Base-by-base conservation (phyloP, 1,140 invertebrate species). In the Zaprionus kolodkinae region DNA sequence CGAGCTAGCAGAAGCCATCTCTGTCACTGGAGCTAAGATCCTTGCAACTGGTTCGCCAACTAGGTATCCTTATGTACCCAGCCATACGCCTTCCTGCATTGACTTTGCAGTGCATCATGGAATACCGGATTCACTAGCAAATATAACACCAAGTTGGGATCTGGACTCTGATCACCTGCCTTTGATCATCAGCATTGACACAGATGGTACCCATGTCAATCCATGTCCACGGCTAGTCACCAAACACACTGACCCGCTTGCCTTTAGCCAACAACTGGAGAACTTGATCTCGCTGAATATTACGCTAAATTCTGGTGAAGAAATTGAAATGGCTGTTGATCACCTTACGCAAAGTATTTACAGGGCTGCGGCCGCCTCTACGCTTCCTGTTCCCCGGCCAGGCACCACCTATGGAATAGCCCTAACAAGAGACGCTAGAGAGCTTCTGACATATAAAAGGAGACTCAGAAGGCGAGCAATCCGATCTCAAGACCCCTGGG, bases 371-470 rank as follows among this genome's bases (percentile, higher is more conserved):
- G 4, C 27, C 27, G 27, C 27, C 27, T 30, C 27, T 30, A 30
- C 27, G 27, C 27, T 30, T 30, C 27, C 1, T 30, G 6, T 30
- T 4, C 27, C 27, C 6, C 27, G 27, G 27, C 3, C 27, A 5
- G 27, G 27, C 27, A 30, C 27, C 27, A 30, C 27, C 27, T 30
- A 30, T 30, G 27, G 27, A 30, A 30, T 30, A 30, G 27, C 27
- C 27, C 27, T 30, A 30, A 30, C 60, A 62, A 62, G 60, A 48
- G 25, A 62, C 15, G 43, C 60, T 21, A 62, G 30, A 48, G 35
- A 35, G 35, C 35, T 35, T 35, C 35, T 35, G 35, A 35, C 21
- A 50, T 15, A 30, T 15, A 48, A 48, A 62, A n/a, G 1, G 35
- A 52, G 35, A 35, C 35, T 35, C 35, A 9, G 35, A 35, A 35